Evolutionary conservation across 2,888 invertebrate genomes (phyloP).

Genomic region (Carpatolechia fugitivella): DNA sequence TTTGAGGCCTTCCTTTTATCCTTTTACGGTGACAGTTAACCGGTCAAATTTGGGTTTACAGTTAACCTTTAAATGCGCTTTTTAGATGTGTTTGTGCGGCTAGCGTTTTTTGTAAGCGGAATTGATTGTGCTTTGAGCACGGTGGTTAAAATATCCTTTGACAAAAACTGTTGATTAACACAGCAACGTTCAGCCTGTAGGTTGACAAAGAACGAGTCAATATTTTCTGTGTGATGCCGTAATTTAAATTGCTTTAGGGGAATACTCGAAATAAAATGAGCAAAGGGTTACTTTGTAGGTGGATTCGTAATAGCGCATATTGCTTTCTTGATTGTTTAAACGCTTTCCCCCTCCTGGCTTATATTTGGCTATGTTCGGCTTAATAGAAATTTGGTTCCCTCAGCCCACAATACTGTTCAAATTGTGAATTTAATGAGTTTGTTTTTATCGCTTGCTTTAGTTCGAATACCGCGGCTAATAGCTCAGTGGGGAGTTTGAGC

Average conservation of each 20-base stretch:
- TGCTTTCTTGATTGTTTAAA: slow-evolving; percentile 56
- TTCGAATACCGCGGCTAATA: slow-evolving; percentile 3
- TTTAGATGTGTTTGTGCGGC: too few species aligned
- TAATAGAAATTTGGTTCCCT: slow-evolving; percentile 22
- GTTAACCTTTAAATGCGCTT: slow-evolving; percentile 4
- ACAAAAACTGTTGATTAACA: neutral
- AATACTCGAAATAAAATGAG: slow-evolving; percentile 39
- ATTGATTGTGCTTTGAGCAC: neutral
- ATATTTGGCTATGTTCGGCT: slow-evolving; percentile 29
- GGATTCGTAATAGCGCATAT: slow-evolving; percentile 43
- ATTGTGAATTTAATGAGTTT: slow-evolving; percentile 12
- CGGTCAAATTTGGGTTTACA: slow-evolving; percentile 35
- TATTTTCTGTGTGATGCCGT: slow-evolving; percentile 24
- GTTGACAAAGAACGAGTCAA: slow-evolving; percentile 21
- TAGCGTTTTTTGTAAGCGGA: too few species aligned
- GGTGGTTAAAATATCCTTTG: neutral
- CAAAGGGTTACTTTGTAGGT: slow-evolving; percentile 46
- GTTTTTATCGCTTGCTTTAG: slow-evolving; percentile 11
- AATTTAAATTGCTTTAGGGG: slow-evolving; percentile 29
- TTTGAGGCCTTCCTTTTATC: slow-evolving; percentile 39
- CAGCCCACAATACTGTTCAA: neutral
- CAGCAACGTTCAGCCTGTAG: slow-evolving; percentile 6
- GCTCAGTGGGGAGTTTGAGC: neutral
- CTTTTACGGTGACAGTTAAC: slow-evolving; percentile 31
- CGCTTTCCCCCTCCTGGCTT: slow-evolving; percentile 34